Base-by-base conservation (phyloP, 2,797 vertebrate species). In the Pseudomugil tenellus region DNA sequence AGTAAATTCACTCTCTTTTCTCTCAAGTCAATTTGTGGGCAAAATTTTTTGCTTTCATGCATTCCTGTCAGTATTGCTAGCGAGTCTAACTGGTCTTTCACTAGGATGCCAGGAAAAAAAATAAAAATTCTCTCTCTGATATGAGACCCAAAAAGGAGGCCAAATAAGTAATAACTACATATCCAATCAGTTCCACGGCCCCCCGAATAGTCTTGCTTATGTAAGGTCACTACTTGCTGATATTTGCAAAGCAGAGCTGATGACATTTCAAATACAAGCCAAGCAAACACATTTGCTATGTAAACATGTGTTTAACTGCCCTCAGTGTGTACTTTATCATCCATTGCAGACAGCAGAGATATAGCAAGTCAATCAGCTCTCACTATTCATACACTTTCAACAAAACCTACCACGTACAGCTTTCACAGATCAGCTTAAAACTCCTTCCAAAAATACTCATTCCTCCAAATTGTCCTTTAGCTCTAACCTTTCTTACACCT, bases 271-370 rank as follows among this genome's bases (percentile, higher is more conserved):
- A 65, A 77, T 67, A 70, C 58, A 59, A 63, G 72, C 39, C 32
- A 77, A 81, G 77, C 81, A 77, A 92, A 92, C 85, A 91, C 90
- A 89, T 82, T 78, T 84, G 84, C 89, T 91, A 84, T 90, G 84
- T 92, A 86, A 88, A 92, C 89, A 89, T 89, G 88, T 86, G 88
- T 85, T 88, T 62, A 74, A 80, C 74, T 79, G 77, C 80, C 80
- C 78, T 72, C 71, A 65, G 61, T 65, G 61, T 68, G 67, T 74
- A 37, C 58, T 56, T 76, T 16, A 74, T 74, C 84, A 75, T 72
- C 80, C 63, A 64, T 73, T 49, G 76, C 70, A 71, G 70, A 71
- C 81, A 69, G 76, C 70, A 31, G 63, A 72, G 56, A 83, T 25
- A 80, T 14, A 60, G 62, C 9, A 31, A 49, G 51, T 73, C 62